Conservation (phyloP, 2,888 invertebrate genomes). For the Eupelmus urozonus region DNA sequence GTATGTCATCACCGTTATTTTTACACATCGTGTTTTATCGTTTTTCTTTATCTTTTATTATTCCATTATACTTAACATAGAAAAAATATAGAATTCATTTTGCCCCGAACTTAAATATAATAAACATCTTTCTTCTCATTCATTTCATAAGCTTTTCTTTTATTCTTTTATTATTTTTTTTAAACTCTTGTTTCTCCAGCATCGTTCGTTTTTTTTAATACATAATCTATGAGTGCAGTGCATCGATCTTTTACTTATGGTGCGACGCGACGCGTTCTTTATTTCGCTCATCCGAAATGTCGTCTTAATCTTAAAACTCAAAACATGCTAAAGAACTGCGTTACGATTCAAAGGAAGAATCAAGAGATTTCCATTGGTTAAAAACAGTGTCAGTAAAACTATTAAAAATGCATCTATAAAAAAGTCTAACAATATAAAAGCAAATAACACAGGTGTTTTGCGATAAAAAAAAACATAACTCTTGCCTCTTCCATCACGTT, state of each 20-base stretch:
- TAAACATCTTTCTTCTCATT: conserved; percentile 66
- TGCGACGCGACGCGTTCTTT: conserved; percentile 44
- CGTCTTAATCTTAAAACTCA: too few species aligned
- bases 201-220: conserved; percentile 63
- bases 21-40: conserved; percentile 34
- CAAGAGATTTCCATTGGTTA: conserved; percentile 51
- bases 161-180: conserved; percentile 23
- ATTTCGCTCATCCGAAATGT: conserved; percentile 16
- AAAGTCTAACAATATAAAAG: conserved; percentile 31
- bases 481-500: conserved; percentile 5
- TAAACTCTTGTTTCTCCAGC: conserved; percentile 60
- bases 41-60: conserved; percentile 26
- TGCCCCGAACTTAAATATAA: conserved; percentile 76
- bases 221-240: conserved; percentile 60
- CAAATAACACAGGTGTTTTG: conserved; percentile 9
- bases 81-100: conserved; percentile 77
- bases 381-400: conserved; percentile 39
- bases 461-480: conserved; percentile 23
- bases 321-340: conserved; percentile 2
- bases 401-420: not conserved
- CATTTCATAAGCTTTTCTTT: conserved; percentile 58
- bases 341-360: conserved; percentile 42
- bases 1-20: conserved; percentile 66
- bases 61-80: conserved; percentile 74
- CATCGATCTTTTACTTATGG: conserved; percentile 54